These are phyloP conservation scores for Epirrhoe alternata DNA, from an alignment of 2,888 invertebrate species.

Conservation along the genomic window DNA sequence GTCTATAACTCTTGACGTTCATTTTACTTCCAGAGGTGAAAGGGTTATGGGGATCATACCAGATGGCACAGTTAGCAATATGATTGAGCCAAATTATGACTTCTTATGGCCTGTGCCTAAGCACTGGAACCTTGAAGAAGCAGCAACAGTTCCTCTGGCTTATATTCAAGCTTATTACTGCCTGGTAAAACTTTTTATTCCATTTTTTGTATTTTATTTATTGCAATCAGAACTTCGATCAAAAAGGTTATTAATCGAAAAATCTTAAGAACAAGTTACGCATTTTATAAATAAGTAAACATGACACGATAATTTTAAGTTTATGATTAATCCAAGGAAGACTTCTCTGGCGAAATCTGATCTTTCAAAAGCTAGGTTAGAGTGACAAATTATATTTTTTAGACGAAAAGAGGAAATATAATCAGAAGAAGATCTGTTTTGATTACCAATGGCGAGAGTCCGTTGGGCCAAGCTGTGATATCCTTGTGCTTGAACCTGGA, in stretches of 20 bases:
- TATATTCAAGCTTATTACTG: slow-evolving; percentile 79
- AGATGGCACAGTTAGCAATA: slow-evolving; percentile 76
- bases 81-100: slow-evolving; percentile 73
- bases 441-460: slow-evolving; percentile 33
- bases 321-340: no score
- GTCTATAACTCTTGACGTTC: not conserved
- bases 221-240: no score
- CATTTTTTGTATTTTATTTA: not conserved
- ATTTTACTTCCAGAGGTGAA: slow-evolving; percentile 58
- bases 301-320: no score
- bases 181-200: slow-evolving; percentile 39
- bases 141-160: slow-evolving; percentile 88
- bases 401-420: slow-evolving; percentile 25
- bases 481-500: slow-evolving; percentile 25
- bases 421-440: slow-evolving; percentile 14
- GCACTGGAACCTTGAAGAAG: slow-evolving; percentile 87
- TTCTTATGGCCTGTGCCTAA: slow-evolving; percentile 87
- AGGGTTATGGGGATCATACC: slow-evolving; percentile 86
- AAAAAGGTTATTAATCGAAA: no score
- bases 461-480: slow-evolving; percentile 40
- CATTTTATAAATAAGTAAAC: no score
- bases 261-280: no score
- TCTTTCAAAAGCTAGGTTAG: no score
- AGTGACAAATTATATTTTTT: no score
- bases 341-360: no score